Evolutionary conservation across 2,888 invertebrate species (phyloP).

Genomic region (Sipha maydis): DNA sequence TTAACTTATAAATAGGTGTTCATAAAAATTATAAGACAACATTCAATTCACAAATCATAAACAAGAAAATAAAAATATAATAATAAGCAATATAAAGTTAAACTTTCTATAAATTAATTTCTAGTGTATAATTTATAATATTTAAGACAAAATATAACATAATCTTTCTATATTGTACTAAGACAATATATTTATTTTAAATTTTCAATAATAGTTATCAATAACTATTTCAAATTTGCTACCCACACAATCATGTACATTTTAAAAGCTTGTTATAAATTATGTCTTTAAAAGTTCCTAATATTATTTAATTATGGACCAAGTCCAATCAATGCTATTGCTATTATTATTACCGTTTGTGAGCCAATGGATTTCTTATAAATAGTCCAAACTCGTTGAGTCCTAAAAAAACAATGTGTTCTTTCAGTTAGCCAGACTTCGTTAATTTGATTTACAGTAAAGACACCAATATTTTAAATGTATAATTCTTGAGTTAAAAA

Average conservation of each 20-base stretch:
- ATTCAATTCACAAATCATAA: too few relatives aligned
- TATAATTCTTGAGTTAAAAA: background rate
- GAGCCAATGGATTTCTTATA: conserved; percentile 42
- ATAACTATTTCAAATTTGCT: background rate
- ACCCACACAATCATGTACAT: background rate
- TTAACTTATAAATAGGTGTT: background rate
- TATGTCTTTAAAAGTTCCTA: background rate
- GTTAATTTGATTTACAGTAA: background rate
- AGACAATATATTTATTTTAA: background rate
- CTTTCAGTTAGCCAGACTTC: background rate
- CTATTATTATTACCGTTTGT: background rate
- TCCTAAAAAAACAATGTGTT: conserved; percentile 17
- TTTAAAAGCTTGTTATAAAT: background rate
- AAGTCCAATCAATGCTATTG: conserved; percentile 13
- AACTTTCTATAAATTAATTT: too few relatives aligned
- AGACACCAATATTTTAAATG: background rate
- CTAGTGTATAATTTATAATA: too few relatives aligned
- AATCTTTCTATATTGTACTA: too few relatives aligned
- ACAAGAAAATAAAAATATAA: too few relatives aligned
- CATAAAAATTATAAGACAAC: too few relatives aligned
- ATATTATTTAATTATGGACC: conserved; percentile 20
- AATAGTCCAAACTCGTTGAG: conserved; percentile 34
- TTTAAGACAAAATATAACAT: too few relatives aligned
- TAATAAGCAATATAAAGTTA: too few relatives aligned
- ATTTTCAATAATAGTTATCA: background rate